Conservation (phyloP, 2,113 vertebrate genomes). For the Bufo gargarizans region DNA sequence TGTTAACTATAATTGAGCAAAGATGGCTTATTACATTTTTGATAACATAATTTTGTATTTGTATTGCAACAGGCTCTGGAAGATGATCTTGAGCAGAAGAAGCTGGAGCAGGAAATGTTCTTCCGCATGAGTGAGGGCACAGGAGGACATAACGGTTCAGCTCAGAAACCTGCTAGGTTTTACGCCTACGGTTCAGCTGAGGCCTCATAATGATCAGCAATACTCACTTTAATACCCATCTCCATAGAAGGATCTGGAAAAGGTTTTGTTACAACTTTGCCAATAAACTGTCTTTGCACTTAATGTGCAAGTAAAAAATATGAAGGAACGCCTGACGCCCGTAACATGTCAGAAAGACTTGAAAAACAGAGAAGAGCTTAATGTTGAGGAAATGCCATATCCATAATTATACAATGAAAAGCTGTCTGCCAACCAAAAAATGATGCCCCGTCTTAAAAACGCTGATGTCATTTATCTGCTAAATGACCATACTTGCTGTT, state of each 20-base stretch:
- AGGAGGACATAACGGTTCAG: constrained; percentile 72
- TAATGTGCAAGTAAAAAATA: not conserved
- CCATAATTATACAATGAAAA: not conserved
- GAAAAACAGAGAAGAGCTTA: not conserved
- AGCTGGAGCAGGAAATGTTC: constrained; percentile 90
- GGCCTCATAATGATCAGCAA: constrained; percentile 61
- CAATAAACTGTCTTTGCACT: not conserved
- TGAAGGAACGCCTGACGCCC: not conserved
- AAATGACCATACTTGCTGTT: not conserved
- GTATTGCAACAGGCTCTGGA: constrained; percentile 81
- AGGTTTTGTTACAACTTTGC: not conserved
- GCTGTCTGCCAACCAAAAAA: not conserved
- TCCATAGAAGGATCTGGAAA: not conserved
- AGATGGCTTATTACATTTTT: no score
- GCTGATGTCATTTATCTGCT: not conserved
- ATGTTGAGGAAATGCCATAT: not conserved
- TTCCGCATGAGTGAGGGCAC: constrained; percentile 79
- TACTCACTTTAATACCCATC: not conserved
- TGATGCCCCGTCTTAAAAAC: not conserved
- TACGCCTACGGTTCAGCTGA: constrained; percentile 80
- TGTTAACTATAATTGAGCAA: no score
- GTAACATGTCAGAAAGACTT: not conserved
- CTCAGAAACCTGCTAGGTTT: constrained; percentile 84
- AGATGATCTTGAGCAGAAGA: constrained; percentile 87
- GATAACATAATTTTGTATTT: not conserved